A percentile compares a stretch with the other conserved stretches of the same genome.
phyloP scores from a whole-genome alignment of 1,140 invertebrate species.

The Procambarus virginalis region DNA sequence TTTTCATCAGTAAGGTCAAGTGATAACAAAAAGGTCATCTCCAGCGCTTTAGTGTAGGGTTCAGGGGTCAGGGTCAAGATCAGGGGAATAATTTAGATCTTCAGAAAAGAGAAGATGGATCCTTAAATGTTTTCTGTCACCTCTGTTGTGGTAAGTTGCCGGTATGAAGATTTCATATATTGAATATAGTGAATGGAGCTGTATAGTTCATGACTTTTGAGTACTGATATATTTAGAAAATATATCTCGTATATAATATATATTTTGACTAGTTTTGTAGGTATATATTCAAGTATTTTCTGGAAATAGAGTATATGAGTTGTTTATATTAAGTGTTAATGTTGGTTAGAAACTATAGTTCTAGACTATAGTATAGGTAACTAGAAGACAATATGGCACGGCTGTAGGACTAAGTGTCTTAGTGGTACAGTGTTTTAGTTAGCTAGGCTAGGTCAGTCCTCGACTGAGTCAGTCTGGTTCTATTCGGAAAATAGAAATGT shows the following conservation, averaged over 20 bases:
- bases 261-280: neutral
- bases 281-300: neutral
- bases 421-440: slow-evolving; percentile 6
- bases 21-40: neutral
- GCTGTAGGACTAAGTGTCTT: neutral
- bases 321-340: neutral
- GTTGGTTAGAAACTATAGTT: slow-evolving; percentile 2
- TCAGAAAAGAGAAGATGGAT: neutral
- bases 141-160: neutral
- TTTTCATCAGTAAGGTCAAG: neutral
- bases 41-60: neutral
- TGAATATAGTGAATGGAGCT: neutral
- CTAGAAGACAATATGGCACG: neutral
- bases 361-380: slow-evolving; percentile 12
- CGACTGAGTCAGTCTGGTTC: neutral
- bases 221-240: neutral
- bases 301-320: neutral
- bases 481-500: neutral
- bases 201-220: neutral
- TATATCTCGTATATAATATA: neutral
- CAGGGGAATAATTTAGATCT: neutral
- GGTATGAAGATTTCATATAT: neutral
- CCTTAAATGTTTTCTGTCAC: neutral
- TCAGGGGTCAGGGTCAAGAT: neutral
- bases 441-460: slow-evolving; percentile 4